Base-by-base conservation (phyloP, 1,140 invertebrate genomes). In the Pararge aegeria region DNA sequence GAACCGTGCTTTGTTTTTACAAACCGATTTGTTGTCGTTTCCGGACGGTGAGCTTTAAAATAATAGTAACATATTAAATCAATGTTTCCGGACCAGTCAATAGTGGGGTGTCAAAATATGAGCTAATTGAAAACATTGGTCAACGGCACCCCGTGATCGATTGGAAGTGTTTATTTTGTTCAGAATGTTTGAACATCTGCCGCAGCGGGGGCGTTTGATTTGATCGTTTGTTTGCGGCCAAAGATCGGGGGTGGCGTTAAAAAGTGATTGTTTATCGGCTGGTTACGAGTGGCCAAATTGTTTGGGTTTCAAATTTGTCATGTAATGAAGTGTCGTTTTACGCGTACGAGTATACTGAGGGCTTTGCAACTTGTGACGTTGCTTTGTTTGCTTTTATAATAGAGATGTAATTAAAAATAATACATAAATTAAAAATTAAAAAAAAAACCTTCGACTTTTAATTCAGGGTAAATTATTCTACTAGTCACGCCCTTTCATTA, bases 111-210 rank as follows among this genome's bases (percentile, higher is more conserved):
- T 56, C 5, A 37, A 49, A 37, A 21, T 7, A 21, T 29, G 30
- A 44, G 66, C 63, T 70, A 75, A 72, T 75, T 66, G 66, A 69
- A 69, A 66, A 59, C 53, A 57, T 65, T 60, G 60, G 54, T 71
- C 68, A 72, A 75, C 69, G 61, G 57, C 61, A 61, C 51, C n/a
- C n/a, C 30, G 40, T 68, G 61, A 73, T 73, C 42, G 44, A 50
- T 29, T 63, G 59, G 53, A 62, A 67, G 64, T 66, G 66, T 71
- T 71, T 60, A 63, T 62, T 65, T 61, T 68, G 62, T 62, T 34
- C 40, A 27, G 44, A 20, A 24, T 66, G 60, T 75, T 75, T 75
- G 69, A 66, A 70, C 73, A 75, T 75, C 69, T 75, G 73, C 59
- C 55, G 16, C 56, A 16, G 38, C 46, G 34, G 46, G 54, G 16